phyloP scores from a whole-genome alignment of 2,113 vertebrate species.

The Salvelinus sp. region DNA sequence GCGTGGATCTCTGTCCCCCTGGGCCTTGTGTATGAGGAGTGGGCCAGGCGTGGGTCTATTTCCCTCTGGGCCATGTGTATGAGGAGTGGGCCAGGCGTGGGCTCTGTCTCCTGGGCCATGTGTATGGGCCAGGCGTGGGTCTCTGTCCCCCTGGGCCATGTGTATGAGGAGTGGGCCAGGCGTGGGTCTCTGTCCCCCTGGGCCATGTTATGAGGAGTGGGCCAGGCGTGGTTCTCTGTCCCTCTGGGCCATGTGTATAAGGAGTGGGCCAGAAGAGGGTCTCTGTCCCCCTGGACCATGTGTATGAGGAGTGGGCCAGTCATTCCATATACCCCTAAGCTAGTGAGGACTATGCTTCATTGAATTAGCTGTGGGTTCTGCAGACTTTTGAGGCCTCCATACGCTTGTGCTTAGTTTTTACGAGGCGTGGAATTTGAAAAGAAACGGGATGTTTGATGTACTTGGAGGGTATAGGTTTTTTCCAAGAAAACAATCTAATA shows the following conservation, averaged over 20 bases:
- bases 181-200: neutral
- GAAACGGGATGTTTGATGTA: conserved; percentile 52
- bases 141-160: no score
- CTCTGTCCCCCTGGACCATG: neutral
- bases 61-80: neutral
- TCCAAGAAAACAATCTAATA: conserved; percentile 41
- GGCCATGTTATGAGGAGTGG: conserved; percentile 7
- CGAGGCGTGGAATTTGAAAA: conserved; percentile 35
- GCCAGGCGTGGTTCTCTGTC: neutral
- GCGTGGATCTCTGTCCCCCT: neutral
- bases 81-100: neutral
- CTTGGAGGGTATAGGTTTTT: conserved; percentile 20
- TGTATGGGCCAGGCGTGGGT: neutral
- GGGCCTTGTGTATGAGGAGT: conserved; percentile 5
- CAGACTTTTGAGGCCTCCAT: conserved; percentile 38
- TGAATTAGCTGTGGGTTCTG: conserved; percentile 43
- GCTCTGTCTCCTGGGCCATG: neutral
- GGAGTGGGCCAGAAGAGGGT: neutral
- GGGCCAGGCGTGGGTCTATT: neutral
- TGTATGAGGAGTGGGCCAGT: conserved; percentile 10
- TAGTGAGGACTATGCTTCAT: conserved; percentile 47
- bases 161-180: no score
- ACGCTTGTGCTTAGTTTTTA: conserved; percentile 52
- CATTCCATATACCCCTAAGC: conserved; percentile 26
- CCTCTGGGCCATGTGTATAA: conserved; percentile 4